Conservation (phyloP, 64 coral and sea anemone genomes). For the Platygyra sinensis region DNA sequence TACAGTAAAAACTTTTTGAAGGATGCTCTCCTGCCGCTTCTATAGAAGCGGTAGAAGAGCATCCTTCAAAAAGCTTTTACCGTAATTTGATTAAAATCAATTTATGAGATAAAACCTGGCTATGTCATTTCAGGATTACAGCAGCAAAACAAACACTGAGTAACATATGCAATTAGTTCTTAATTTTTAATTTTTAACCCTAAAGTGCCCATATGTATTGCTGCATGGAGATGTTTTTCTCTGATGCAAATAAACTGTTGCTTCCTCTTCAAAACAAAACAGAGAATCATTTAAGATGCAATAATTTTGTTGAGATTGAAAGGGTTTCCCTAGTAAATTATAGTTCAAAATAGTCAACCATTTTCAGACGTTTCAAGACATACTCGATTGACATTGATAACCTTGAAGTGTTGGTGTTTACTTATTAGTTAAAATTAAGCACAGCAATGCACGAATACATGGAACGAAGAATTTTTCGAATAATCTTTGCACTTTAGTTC, state of each 20-base stretch:
- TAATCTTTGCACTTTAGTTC: background rate
- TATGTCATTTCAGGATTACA: background rate
- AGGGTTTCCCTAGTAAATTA: too few species aligned
- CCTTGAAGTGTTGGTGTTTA: background rate
- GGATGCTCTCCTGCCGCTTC: too few species aligned
- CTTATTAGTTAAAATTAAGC: background rate
- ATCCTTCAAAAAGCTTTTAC: background rate
- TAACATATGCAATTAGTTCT: background rate
- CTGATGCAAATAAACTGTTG: too few species aligned
- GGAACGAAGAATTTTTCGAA: background rate
- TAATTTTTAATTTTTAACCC: background rate
- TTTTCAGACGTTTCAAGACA: too few species aligned
- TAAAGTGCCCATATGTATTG: background rate
- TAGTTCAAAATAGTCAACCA: too few species aligned
- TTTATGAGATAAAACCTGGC: background rate
- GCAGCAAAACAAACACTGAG: background rate
- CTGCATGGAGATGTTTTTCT: too few species aligned
- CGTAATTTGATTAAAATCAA: background rate
- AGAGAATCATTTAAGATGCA: background rate
- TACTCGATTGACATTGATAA: too few species aligned
- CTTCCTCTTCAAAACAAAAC: background rate
- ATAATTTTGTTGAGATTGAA: background rate
- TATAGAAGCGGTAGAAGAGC: background rate
- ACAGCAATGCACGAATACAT: background rate
- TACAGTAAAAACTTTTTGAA: too few species aligned